phyloP scores from a whole-genome alignment of 2,888 invertebrate species.

The Conomelus anceps region DNA sequence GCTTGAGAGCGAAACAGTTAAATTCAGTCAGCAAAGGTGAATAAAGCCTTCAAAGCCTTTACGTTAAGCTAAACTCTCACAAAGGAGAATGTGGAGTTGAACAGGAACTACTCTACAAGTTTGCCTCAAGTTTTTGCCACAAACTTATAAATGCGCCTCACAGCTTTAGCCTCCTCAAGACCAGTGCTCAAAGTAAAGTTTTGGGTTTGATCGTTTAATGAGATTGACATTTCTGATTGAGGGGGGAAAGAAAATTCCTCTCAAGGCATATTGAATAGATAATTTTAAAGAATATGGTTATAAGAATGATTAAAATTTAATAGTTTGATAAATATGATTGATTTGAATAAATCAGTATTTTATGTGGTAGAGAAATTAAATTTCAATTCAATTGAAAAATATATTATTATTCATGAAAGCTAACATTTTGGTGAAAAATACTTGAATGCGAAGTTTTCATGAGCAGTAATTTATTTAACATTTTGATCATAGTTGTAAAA shows the following conservation, averaged over 20 bases:
- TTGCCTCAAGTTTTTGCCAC: background rate
- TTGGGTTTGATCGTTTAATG: background rate
- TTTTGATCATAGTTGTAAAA: no score
- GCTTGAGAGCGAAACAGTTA: background rate
- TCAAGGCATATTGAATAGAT: no score
- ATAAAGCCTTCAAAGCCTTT: background rate
- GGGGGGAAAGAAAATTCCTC: background rate
- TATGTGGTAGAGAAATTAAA: no score
- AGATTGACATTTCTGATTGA: background rate
- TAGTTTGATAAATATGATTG: no score
- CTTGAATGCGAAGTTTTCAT: no score
- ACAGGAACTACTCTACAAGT: background rate
- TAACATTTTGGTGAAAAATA: no score
- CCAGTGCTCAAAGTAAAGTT: background rate
- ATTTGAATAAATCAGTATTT: no score
- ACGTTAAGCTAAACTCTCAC: background rate
- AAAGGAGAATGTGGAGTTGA: background rate
- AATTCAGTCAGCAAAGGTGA: background rate
- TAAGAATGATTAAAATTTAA: no score
- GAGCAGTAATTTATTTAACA: no score
- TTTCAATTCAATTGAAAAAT: no score
- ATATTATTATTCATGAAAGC: no score
- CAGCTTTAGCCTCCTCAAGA: background rate
- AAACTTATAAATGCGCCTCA: background rate
- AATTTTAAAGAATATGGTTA: no score